Conservation (phyloP, 64 coral and sea anemone genomes). For the Porites australiensis region DNA sequence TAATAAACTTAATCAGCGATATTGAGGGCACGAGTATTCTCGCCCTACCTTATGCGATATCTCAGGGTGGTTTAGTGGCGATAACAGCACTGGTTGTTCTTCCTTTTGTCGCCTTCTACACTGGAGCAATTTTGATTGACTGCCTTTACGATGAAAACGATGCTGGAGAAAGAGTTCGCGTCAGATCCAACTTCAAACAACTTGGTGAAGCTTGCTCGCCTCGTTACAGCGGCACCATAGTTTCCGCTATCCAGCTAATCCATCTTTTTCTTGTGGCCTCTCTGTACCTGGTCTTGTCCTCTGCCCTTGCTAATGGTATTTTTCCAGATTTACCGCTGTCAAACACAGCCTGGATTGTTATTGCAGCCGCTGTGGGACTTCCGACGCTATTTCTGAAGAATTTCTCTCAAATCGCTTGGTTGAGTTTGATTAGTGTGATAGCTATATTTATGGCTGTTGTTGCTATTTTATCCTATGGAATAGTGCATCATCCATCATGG, state of each 20-base stretch:
- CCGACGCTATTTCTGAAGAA: conserved; percentile 20
- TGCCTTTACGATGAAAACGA: conserved; percentile 26
- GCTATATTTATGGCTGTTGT: not conserved
- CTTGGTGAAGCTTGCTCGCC: not conserved
- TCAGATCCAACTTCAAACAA: conserved; percentile 4
- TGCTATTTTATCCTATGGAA: not conserved
- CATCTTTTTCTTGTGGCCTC: not conserved
- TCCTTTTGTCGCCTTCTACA: conserved; percentile 10
- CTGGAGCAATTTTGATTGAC: not conserved
- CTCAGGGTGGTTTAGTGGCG: not conserved
- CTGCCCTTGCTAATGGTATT: not conserved
- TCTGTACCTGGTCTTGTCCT: not conserved
- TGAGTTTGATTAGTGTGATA: conserved; percentile 1
- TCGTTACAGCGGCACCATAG: not conserved
- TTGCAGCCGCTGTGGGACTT: conserved; percentile 3
- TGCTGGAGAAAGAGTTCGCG: not conserved
- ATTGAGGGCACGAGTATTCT: conserved; percentile 50
- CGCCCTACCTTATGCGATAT: conserved; percentile 21
- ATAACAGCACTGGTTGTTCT: not conserved
- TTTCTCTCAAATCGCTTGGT: conserved; percentile 42
- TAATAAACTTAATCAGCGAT: conserved; percentile 12
- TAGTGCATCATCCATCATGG: not conserved
- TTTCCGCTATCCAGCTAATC: not conserved
- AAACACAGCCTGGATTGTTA: not conserved
- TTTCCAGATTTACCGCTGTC: not conserved